Conservation (phyloP, 2,113 vertebrate species). For the Coptodon rendalli region DNA sequence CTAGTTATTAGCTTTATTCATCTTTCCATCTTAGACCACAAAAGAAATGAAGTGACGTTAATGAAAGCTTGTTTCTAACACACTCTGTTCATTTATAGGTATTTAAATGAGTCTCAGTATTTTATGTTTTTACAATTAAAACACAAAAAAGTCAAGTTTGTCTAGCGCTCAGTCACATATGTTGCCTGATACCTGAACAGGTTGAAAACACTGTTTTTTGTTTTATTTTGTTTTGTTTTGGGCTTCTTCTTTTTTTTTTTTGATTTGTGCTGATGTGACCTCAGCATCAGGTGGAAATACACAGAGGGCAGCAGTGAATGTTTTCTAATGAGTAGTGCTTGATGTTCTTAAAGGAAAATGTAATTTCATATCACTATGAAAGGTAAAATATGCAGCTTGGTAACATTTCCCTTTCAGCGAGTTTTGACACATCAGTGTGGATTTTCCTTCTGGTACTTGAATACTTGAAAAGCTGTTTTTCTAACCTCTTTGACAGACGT, state of each 20-base stretch:
- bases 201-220: neutral
- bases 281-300: neutral
- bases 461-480: slow-evolving; percentile 33
- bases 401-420: neutral
- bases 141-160: neutral
- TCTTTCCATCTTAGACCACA: neutral
- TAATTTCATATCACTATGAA: neutral
- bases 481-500: neutral
- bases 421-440: neutral
- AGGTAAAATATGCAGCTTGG: neutral
- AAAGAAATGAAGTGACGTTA: neutral
- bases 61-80: neutral
- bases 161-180: neutral
- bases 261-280: neutral
- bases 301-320: neutral
- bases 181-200: neutral
- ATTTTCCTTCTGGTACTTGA: slow-evolving; percentile 15
- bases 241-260: neutral
- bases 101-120: neutral
- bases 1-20: neutral
- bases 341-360: neutral
- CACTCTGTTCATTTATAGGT: neutral
- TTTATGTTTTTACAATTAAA: neutral
- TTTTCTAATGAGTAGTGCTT: neutral
- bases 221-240: neutral